A percentile compares a stretch with the other conserved stretches of the same genome.
phyloP scores from a whole-genome alignment of 2,113 vertebrate species.

The Hypanus sabinus region DNA sequence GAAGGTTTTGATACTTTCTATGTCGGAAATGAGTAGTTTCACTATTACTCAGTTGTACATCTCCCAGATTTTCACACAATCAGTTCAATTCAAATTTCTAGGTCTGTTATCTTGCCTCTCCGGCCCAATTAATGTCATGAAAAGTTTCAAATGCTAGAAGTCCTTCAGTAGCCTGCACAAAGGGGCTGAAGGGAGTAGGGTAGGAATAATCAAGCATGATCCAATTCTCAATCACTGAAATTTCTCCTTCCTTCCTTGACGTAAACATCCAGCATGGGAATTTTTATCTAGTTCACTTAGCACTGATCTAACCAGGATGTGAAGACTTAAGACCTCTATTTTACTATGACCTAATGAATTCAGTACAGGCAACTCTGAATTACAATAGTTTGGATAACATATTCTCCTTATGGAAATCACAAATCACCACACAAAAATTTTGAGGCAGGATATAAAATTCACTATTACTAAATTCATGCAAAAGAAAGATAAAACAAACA shows the following conservation, averaged over 20 bases:
- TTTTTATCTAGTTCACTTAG: neutral
- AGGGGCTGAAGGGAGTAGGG: no score
- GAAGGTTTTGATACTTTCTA: neutral
- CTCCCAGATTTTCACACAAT: neutral
- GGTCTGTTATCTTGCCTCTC: neutral
- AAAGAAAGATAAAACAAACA: no score
- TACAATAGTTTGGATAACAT: neutral
- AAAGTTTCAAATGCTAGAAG: no score
- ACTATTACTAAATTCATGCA: no score
- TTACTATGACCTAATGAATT: no score
- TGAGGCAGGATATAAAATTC: no score
- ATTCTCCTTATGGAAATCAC: neutral
- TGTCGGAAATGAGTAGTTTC: neutral
- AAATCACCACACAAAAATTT: no score
- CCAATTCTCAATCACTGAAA: neutral
- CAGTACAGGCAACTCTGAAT: no score
- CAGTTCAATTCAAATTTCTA: neutral
- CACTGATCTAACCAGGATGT: no score
- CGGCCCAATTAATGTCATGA: neutral
- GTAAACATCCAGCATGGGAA: neutral
- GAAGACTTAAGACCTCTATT: neutral
- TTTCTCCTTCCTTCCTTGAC: neutral
- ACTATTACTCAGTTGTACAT: neutral
- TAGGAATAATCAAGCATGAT: neutral
- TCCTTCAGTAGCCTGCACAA: no score